phyloP scores from a whole-genome alignment of 2,888 invertebrate species.

The Malthinus seriepunctatus region DNA sequence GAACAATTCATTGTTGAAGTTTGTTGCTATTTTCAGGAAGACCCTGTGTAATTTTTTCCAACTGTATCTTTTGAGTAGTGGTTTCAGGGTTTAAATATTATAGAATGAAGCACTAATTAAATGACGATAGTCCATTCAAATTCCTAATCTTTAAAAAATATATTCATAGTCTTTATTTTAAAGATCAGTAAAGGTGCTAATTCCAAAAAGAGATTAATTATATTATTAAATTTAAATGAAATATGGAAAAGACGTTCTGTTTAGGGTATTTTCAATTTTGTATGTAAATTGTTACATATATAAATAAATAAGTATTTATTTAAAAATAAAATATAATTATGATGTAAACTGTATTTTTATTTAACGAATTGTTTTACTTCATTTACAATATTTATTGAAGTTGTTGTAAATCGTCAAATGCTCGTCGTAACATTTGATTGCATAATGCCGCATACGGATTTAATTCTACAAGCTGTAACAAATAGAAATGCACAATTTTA shows the following conservation, averaged over 20 bases:
- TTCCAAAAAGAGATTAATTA: slow-evolving; percentile 2
- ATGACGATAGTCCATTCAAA: not conserved
- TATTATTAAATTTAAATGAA: slow-evolving; percentile 1
- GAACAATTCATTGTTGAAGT: too few species aligned
- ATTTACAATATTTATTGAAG: not conserved
- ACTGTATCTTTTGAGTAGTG: not conserved
- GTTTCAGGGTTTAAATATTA: not conserved
- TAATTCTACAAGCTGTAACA: slow-evolving; percentile 74
- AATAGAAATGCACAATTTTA: slow-evolving; percentile 9
- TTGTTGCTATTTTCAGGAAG: too few species aligned
- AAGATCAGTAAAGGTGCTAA: slow-evolving; percentile 5
- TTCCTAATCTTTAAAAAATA: not conserved
- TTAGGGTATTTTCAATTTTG: not conserved
- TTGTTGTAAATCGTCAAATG: slow-evolving; percentile 59
- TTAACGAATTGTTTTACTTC: not conserved
- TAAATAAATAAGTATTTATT: slow-evolving; percentile 5
- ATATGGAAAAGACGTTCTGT: not conserved
- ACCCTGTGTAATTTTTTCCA: too few species aligned
- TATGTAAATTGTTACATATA: slow-evolving; percentile 7
- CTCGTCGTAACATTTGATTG: slow-evolving; percentile 89
- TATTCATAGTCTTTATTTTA: not conserved
- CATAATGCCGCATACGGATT: slow-evolving; percentile 96
- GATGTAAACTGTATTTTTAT: not conserved
- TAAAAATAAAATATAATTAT: not conserved
- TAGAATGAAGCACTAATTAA: not conserved